phyloP scores from a whole-genome alignment of 1,140 invertebrate species.

The Bombus pascuorum region DNA sequence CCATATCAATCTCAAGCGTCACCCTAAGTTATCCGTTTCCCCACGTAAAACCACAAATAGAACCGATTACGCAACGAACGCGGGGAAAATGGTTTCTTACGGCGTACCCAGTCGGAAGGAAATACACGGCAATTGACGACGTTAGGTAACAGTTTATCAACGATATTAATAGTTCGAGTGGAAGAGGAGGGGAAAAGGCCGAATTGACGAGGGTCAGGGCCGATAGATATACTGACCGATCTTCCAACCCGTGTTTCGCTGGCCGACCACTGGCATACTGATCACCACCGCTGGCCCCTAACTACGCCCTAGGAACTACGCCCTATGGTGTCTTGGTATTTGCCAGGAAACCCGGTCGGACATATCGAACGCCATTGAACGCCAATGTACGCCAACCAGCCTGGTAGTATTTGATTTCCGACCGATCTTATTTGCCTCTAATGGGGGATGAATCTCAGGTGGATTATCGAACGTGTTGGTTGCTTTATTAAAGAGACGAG shows the following conservation, averaged over 20 bases:
- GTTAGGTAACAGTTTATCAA: not conserved
- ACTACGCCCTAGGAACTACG: not conserved
- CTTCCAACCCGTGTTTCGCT: not conserved
- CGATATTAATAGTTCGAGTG: not conserved
- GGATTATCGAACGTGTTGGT: too few relatives aligned
- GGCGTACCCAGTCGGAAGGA: too few relatives aligned
- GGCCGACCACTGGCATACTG: not conserved
- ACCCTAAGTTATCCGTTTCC: not conserved
- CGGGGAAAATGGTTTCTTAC: not conserved
- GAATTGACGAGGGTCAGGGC: slow-evolving; percentile 25
- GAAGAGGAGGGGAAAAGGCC: not conserved
- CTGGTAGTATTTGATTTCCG: not conserved
- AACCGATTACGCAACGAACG: not conserved
- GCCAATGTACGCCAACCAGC: not conserved
- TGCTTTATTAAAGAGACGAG: too few relatives aligned
- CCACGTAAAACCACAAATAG: not conserved
- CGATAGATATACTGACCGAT: not conserved
- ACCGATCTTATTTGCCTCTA: not conserved
- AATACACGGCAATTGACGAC: not conserved
- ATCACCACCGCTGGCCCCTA: not conserved
- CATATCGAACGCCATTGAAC: slow-evolving; percentile 26
- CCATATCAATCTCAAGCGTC: not conserved
- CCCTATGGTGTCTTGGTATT: slow-evolving; percentile 36
- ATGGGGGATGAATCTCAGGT: not conserved
- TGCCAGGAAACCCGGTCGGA: slow-evolving; percentile 20